Evolutionary conservation across 1,140 invertebrate genomes (phyloP).

Genomic region (Drosophila rufa): DNA sequence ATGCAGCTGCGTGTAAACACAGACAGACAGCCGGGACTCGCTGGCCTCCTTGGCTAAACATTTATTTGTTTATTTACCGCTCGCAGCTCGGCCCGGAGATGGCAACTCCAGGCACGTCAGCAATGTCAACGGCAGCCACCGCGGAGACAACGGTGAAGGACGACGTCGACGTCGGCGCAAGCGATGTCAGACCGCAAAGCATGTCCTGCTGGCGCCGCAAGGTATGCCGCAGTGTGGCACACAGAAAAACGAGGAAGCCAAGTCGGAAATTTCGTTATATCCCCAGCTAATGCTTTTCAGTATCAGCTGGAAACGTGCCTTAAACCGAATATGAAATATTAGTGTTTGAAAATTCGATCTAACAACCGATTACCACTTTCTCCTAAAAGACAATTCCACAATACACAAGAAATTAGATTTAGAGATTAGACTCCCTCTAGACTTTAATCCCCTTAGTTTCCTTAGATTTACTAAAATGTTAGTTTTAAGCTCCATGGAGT

Average conservation of each 20-base stretch:
- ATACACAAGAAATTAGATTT: too few relatives aligned
- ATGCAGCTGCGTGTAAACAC: conserved; percentile 44
- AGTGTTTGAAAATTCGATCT: conserved; percentile 9
- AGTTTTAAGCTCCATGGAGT: background rate
- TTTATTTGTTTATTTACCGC: conserved; percentile 60
- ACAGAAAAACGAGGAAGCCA: conserved; percentile 12
- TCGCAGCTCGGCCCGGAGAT: conserved; percentile 17
- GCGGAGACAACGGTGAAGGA: conserved; percentile 14
- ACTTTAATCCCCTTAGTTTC: background rate
- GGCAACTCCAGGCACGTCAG: conserved; percentile 38
- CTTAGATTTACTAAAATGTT: background rate
- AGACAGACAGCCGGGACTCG: conserved; percentile 13
- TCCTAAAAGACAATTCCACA: background rate
- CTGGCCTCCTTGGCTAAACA: conserved; percentile 35
- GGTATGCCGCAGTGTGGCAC: conserved; percentile 50
- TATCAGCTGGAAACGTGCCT: conserved; percentile 18
- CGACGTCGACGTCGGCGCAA: background rate
- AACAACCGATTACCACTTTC: background rate
- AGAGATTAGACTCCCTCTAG: background rate
- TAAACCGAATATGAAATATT: conserved; percentile 3
- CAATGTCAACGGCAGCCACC: conserved; percentile 45
- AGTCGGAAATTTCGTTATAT: conserved; percentile 37
- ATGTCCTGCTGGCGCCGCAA: conserved; percentile 56
- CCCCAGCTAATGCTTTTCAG: conserved; percentile 34
- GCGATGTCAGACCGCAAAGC: conserved; percentile 33